These are phyloP conservation scores for Lithobates pipiens DNA, from an alignment of 2,797 vertebrate species.

Conservation along the genomic window DNA sequence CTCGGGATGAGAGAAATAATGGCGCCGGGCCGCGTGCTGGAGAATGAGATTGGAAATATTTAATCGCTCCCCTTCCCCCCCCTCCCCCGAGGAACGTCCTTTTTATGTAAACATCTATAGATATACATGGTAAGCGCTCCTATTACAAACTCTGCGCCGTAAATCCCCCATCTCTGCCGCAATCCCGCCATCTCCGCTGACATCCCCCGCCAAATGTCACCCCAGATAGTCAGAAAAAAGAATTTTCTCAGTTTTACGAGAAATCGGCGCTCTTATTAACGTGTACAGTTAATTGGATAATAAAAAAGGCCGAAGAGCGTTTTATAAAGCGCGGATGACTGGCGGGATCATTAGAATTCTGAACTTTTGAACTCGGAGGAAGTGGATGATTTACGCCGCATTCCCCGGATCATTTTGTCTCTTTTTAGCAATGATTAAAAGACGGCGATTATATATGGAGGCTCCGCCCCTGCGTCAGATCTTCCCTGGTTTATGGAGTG, in stretches of 20 bases:
- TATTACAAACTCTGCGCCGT: slow-evolving; percentile 71
- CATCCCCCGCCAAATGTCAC: slow-evolving; percentile 60
- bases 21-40: background rate
- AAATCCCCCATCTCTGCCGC: slow-evolving; percentile 69
- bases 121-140: slow-evolving; percentile 66
- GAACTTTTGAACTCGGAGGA: slow-evolving; percentile 59
- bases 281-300: slow-evolving; percentile 70
- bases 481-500: no score
- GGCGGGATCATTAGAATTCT: slow-evolving; percentile 61
- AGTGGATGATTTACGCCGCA: slow-evolving; percentile 57
- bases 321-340: slow-evolving; percentile 60
- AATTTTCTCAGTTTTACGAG: slow-evolving; percentile 51
- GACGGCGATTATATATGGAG: background rate
- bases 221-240: slow-evolving; percentile 60
- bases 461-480: background rate
- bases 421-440: background rate
- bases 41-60: background rate
- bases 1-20: background rate
- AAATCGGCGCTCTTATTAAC: slow-evolving; percentile 67
- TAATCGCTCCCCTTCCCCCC: slow-evolving; percentile 60
- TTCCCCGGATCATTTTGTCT: slow-evolving; percentile 15
- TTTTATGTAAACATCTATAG: slow-evolving; percentile 71
- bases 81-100: slow-evolving; percentile 63
- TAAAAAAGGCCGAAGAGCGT: slow-evolving; percentile 59
- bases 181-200: slow-evolving; percentile 65